Evolutionary conservation across 2,888 invertebrate species (phyloP).

Genomic region (Aphelenchoides bicaudatus): DNA sequence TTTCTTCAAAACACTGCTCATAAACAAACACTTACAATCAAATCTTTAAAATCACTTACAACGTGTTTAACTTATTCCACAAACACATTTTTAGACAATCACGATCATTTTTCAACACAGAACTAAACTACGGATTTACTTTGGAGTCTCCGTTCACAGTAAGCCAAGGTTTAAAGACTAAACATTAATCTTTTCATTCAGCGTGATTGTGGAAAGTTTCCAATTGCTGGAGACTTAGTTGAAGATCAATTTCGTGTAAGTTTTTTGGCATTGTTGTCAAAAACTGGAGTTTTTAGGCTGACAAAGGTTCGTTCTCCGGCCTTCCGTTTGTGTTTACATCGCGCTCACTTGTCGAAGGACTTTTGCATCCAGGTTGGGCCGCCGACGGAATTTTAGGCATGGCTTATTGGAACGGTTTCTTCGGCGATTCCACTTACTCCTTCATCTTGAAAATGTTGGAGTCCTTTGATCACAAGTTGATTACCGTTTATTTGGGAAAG

Average conservation of each 20-base stretch:
- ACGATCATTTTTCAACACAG: background rate
- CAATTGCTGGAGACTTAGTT: constrained; percentile 6
- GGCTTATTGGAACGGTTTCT: constrained; percentile 15
- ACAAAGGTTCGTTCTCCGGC: background rate
- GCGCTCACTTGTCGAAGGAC: background rate
- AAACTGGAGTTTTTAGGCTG: background rate
- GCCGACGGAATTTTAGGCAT: constrained; percentile 8
- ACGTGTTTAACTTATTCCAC: background rate
- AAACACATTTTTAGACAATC: background rate
- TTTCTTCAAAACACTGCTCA: too few relatives aligned
- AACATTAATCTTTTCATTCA: background rate
- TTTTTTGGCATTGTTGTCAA: too few relatives aligned
- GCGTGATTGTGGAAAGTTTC: constrained; percentile 9
- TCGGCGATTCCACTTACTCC: constrained; percentile 14
- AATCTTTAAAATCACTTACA: too few relatives aligned
- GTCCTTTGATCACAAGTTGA: background rate
- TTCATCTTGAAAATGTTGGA: constrained; percentile 1
- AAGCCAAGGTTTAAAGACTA: background rate
- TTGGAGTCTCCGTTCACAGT: constrained; percentile 6
- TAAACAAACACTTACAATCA: too few relatives aligned
- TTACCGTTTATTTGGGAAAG: constrained; percentile 6
- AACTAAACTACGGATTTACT: constrained; percentile 10
- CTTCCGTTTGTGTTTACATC: constrained; percentile 10
- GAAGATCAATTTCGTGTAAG: background rate
- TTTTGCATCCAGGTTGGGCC: constrained; percentile 2